Base-by-base conservation (phyloP, 2,797 vertebrate species). In the Gymnoscopelus braueri region DNA sequence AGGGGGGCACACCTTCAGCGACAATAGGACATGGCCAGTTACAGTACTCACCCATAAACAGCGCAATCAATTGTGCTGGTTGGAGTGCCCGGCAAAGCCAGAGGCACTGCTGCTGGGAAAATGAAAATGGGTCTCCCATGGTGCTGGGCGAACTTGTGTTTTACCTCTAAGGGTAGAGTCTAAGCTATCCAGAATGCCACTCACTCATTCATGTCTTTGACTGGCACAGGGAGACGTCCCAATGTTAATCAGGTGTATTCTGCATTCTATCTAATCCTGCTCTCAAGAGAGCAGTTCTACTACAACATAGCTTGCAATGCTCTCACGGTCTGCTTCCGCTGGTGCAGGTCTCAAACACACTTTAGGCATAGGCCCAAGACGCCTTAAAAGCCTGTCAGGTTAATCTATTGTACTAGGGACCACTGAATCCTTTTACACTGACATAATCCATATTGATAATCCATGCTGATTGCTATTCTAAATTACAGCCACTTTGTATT, bases 381-480 rank as follows among this genome's bases (percentile, higher is more conserved):
- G 77, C 76, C 72, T 81, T 88, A 80, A 89, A 86, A 88, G 82
- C 87, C 82, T 84, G 77, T 80, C 69, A 53, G 3, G 76, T 71
- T 74, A 82, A 86, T 90, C 84, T 71, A 60, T 83, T 72, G 74
- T 81, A 78, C 80, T 81, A 74, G 75, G 71, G 70, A 77, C 68
- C 70, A 75, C 86, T 14, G 35, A 87, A 84, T 85, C 86, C 87
- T 84, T 82, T 81, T 77, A 78, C 78, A 58, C 82, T 77, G 82
- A 83, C 86, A 72, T 87, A 87, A 90, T 86, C 87, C 82, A 69
- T 75, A 83, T 67, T 91, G 87, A 88, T 84, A 77, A 73, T 39
- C 3, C 63, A 39, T 60, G 51, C 66, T 74, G 85, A 77, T 79
- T 82, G 78, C 85, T 80, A 85, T 70, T 56, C 61, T 66, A 66